Conservation (phyloP, 1,140 invertebrate species). For the Sogatella furcifera region DNA sequence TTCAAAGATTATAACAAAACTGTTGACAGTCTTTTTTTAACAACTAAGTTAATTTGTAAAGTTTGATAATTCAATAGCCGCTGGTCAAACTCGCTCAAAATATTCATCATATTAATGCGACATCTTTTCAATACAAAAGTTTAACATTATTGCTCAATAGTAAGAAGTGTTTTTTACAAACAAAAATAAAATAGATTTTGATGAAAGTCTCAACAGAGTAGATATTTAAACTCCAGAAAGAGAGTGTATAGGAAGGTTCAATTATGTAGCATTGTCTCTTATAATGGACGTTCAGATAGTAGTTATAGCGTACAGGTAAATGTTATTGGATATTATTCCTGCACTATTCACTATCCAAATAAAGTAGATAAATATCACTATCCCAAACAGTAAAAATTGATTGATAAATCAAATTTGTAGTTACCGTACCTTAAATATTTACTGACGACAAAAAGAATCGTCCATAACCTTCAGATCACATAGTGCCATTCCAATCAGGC, state of each 20-base stretch:
- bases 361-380: too few relatives aligned
- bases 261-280: not conserved
- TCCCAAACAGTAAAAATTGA: too few relatives aligned
- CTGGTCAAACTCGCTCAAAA: constrained; percentile 13
- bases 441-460: too few relatives aligned
- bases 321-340: too few relatives aligned
- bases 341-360: too few relatives aligned
- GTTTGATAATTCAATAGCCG: constrained; percentile 18
- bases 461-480: too few relatives aligned
- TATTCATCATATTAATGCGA: not conserved
- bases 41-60: constrained; percentile 24
- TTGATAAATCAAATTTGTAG: too few relatives aligned
- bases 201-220: not conserved
- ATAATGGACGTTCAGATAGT: not conserved
- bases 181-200: constrained; percentile 2
- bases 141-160: not conserved
- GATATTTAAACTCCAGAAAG: too few relatives aligned
- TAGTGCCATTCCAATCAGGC: too few relatives aligned
- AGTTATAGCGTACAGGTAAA: too few relatives aligned
- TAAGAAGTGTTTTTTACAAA: constrained; percentile 1
- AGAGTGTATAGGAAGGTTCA: not conserved
- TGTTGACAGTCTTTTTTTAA: constrained; percentile 25
- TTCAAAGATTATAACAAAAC: constrained; percentile 24
- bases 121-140: too few relatives aligned
- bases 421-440: too few relatives aligned